phyloP scores from a whole-genome alignment of 2,888 invertebrate species.

The Linhomoeus sp. region DNA sequence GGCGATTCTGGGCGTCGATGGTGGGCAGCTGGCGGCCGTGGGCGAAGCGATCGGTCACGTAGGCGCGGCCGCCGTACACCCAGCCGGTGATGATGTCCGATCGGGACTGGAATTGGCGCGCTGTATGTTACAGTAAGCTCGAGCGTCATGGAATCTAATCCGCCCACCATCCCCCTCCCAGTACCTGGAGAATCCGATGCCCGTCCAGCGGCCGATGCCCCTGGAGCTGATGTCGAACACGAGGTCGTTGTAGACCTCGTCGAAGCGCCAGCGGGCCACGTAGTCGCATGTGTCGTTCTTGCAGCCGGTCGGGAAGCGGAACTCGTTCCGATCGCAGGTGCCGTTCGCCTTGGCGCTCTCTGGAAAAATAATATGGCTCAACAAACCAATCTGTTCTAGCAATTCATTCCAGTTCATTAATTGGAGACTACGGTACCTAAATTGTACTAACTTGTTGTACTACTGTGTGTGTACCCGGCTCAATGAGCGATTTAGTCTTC shows the following conservation, averaged over 20 bases:
- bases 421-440: too few relatives aligned
- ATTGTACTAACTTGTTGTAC: too few relatives aligned
- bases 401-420: too few relatives aligned
- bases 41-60: slow-evolving; percentile 23
- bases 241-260: slow-evolving; percentile 15
- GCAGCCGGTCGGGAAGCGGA: slow-evolving; percentile 23
- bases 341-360: not conserved
- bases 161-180: slow-evolving; percentile 9
- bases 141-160: not conserved
- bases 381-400: too few relatives aligned
- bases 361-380: too few relatives aligned
- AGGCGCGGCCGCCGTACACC: slow-evolving; percentile 22
- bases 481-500: too few relatives aligned
- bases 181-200: slow-evolving; percentile 25
- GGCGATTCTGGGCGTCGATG: slow-evolving; percentile 22
- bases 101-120: too few relatives aligned
- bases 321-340: slow-evolving; percentile 21
- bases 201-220: slow-evolving; percentile 27
- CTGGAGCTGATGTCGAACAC: slow-evolving; percentile 22
- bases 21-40: slow-evolving; percentile 25
- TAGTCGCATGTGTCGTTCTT: slow-evolving; percentile 21
- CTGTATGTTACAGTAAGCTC: not conserved
- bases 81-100: slow-evolving; percentile 27
- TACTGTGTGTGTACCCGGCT: too few relatives aligned
- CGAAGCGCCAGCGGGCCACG: slow-evolving; percentile 21